Base-by-base conservation (phyloP, 2,888 invertebrate species). In the Parasteatoda lunata region DNA sequence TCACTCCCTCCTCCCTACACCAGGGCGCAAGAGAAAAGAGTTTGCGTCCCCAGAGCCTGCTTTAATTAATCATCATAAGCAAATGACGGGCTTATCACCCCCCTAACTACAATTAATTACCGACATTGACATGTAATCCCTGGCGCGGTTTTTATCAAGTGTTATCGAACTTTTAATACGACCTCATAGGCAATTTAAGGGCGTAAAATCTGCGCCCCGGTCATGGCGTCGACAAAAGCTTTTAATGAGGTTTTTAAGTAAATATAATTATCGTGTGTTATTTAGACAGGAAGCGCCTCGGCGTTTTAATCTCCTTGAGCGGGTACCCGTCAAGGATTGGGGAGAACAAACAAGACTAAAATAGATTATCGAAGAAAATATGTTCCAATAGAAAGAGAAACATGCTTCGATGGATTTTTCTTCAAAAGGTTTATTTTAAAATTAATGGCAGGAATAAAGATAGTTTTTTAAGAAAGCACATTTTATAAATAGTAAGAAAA, bases 231-330 rank as follows among this genome's bases (percentile, higher is more conserved):
- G 86, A 82, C 86, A 87, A 82, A 87, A 82, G 86, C 77, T 87
- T 82, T 87, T 87, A 87, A 87, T 87, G 86, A 82, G 81, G 86
- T 87, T 87, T 87, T 87, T 87, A 87, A 87, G 86, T 82, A 87
- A 87, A 87, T 87, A 87, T 82, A 87, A 87, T 87, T 87, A 87
- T 82, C 81, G 81, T 87, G 81, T 81, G 85, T 79, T 85, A 77
- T 86, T 86, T 77, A 68, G 80, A 77, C 86, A 82, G 86, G 86
- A 87, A 87, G 81, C 77, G 81, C 54, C 52, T 68, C 77, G 72
- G 68, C 9, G 77, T 72, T 77, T 77, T 77, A 87, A 81, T 82
- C 85, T 80, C 69, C 76, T 47, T 68, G 65, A 64, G 59, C 78
- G 84, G 69, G 52, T 66, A 71, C 47, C 65, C 80, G 30, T 85